phyloP scores from a whole-genome alignment of 2,888 invertebrate genomes.

The Phyllotreta cruciferae region DNA sequence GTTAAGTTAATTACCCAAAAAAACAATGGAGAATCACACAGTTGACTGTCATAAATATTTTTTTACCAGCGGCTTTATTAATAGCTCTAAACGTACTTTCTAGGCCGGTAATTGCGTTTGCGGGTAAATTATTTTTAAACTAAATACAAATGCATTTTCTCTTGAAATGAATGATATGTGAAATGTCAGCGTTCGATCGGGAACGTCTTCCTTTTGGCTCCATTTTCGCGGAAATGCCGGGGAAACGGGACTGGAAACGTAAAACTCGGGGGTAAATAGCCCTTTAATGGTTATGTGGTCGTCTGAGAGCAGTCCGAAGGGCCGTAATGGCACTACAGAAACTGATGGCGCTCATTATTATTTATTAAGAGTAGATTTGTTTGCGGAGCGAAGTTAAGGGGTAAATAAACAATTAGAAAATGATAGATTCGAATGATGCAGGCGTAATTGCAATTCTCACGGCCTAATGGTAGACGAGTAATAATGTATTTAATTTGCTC shows the following conservation, averaged over 20 bases:
- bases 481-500: too few species aligned
- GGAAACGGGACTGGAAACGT: constrained; percentile 32
- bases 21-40: constrained; percentile 18
- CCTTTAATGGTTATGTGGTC: constrained; percentile 51
- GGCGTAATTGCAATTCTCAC: too few species aligned
- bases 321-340: constrained; percentile 20
- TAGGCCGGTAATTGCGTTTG: neutral
- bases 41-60: constrained; percentile 6
- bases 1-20: constrained; percentile 16
- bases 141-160: too few species aligned
- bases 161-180: too few species aligned
- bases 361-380: constrained; percentile 49
- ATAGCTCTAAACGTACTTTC: constrained; percentile 6
- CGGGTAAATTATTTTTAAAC: too few species aligned
- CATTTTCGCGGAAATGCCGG: constrained; percentile 5
- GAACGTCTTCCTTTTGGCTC: too few species aligned
- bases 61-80: constrained; percentile 3
- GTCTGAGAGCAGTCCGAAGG: constrained; percentile 46
- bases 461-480: too few species aligned
- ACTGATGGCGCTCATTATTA: constrained; percentile 43
- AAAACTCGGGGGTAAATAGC: constrained; percentile 45
- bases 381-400: constrained; percentile 36
- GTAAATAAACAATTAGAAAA: constrained; percentile 8
- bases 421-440: neutral
- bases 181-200: too few species aligned